Base-by-base conservation (phyloP, 2,888 invertebrate species). In the Drosophila ustulata region DNA sequence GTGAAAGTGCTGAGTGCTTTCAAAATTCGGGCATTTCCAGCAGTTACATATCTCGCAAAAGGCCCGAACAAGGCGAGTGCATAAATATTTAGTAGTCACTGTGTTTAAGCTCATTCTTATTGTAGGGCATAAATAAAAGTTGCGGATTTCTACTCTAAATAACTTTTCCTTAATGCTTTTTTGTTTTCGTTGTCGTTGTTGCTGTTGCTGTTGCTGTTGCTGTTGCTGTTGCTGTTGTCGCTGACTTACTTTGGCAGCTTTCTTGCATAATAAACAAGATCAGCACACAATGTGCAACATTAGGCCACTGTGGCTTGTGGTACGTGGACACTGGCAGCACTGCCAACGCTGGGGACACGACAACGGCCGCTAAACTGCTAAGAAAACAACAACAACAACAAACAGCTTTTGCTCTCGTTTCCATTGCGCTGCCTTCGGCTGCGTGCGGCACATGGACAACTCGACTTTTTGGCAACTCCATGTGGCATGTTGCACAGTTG, bases 241-340 rank as follows among this genome's bases (percentile, higher is more conserved):
- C 66, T 87, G 80, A 57, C 76, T 82, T 66, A 62, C 73, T 85
- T 80, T 86, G 89, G 87, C 87, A 81, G 89, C 87, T 83, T 89
- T 89, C 84, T 85, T 85, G 89, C 85, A 85, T 85, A 85, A 85
- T 89, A 85, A 85, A 85, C 85, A 85, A 89, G 85, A 85, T 89
- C 85, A 88, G 89, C 89, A 83, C 78, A 89, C 86, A 85, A 88
- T 85, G 86, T 89, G 85, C 88, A 83, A 75, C 87, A 83, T 87
- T 87, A 87, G 83, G 79, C 87, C 89, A 88, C 80, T 88, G 86
- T 79, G 11, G 37, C 37, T 37, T 37, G 32, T 87, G 86, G 80
- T 82, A 82, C 87, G 80, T 82, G 88, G 88, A 83, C 84, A 83
- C 75, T 86, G 73, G 72, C 13, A 86, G 78, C 84, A 80, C 71